phyloP scores from a whole-genome alignment of 2,888 invertebrate species.

The Phania funesta region DNA sequence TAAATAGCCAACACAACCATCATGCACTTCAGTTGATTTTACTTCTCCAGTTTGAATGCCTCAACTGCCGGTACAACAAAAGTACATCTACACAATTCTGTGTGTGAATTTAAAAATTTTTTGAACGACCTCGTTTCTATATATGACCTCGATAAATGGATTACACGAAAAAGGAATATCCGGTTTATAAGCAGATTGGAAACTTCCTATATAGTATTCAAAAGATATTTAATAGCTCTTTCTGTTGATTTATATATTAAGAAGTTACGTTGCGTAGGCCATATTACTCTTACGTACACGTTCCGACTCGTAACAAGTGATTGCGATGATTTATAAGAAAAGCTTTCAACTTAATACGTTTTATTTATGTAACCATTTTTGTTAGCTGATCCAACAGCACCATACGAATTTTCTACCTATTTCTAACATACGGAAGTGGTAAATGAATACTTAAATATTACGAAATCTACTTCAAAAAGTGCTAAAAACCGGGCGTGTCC shows the following conservation, averaged over 20 bases:
- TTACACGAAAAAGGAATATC: background rate
- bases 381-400: no score
- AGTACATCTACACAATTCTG: background rate
- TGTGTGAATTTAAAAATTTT: background rate
- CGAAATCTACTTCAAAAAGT: background rate
- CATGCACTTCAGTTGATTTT: background rate
- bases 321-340: no score
- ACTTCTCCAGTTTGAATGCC: background rate
- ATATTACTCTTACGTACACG: no score
- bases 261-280: no score
- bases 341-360: no score
- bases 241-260: no score
- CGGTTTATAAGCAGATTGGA: background rate
- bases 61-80: background rate
- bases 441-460: no score
- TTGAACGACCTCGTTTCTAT: background rate
- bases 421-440: no score
- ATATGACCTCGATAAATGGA: background rate
- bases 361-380: no score
- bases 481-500: constrained; percentile 55
- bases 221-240: no score
- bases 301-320: no score
- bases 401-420: no score
- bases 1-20: background rate
- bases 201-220: background rate